These are phyloP conservation scores for Pomatorhinus ruficollis DNA, from an alignment of 2,113 vertebrate species.

Conservation along the genomic window DNA sequence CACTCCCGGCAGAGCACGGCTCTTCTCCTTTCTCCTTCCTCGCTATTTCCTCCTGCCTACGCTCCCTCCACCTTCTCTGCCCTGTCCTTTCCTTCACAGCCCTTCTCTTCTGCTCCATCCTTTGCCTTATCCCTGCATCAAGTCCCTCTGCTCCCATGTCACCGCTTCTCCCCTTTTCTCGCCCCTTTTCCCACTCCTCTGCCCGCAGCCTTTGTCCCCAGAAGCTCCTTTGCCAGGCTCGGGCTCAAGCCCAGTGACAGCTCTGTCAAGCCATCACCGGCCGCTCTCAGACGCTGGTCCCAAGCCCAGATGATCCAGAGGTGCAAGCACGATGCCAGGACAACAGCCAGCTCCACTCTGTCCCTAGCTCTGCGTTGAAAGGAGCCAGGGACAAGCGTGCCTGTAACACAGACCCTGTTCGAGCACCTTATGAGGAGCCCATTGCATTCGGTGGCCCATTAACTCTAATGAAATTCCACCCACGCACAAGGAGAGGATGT, in stretches of 20 bases:
- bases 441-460: not conserved
- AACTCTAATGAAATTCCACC: not conserved
- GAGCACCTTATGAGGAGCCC: not conserved
- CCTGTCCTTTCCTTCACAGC: not conserved
- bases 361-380: not conserved
- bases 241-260: not conserved
- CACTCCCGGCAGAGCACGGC: not conserved
- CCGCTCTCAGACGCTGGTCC: not conserved
- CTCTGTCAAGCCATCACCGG: rapidly evolving
- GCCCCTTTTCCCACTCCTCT: not conserved
- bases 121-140: not conserved
- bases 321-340: too few species aligned
- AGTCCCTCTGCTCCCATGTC: not conserved
- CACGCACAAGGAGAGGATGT: not conserved
- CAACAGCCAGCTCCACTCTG: not conserved
- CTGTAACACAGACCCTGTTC: rapidly evolving
- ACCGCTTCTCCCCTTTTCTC: not conserved
- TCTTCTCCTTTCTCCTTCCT: not conserved
- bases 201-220: not conserved
- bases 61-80: not conserved
- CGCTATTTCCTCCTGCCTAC: not conserved
- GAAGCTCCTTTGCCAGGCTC: not conserved
- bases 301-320: rapidly evolving
- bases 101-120: not conserved
- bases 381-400: not conserved